Percentiles rank a stretch among this genome's conserved stretches.
Conservation (phyloP, 2,113 vertebrate species). For the Puntigrus tetrazona region DNA sequence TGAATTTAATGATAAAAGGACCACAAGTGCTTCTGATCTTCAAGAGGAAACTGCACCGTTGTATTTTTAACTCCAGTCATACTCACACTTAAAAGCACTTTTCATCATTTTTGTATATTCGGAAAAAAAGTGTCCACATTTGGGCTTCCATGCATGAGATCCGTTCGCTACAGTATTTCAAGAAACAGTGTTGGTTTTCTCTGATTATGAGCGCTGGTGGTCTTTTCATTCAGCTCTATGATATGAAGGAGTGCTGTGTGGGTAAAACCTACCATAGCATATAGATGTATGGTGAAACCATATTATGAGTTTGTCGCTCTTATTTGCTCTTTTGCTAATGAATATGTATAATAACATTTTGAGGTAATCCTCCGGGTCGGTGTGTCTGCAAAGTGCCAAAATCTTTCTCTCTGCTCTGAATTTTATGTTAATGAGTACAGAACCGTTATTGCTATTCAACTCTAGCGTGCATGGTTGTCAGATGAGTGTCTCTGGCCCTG, state of each 20-base stretch:
- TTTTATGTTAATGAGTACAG: slow-evolving; percentile 42
- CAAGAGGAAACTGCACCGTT: neutral
- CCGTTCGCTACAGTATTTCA: slow-evolving; percentile 28
- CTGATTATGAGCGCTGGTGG: slow-evolving; percentile 34
- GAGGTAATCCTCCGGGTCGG: slow-evolving; percentile 44
- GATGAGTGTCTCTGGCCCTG: slow-evolving; percentile 44
- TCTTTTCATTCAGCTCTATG: slow-evolving; percentile 43
- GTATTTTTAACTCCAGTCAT: neutral
- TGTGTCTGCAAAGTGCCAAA: slow-evolving; percentile 57
- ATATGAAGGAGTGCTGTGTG: slow-evolving; percentile 81
- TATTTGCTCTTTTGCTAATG: slow-evolving; percentile 43
- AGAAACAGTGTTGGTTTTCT: slow-evolving; percentile 31
- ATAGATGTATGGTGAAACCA: slow-evolving; percentile 60
- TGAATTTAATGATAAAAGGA: slow-evolving; percentile 41
- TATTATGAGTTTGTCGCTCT: slow-evolving; percentile 44
- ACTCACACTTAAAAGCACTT: slow-evolving; percentile 44
- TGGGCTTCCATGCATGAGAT: slow-evolving; percentile 34
- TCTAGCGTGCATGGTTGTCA: slow-evolving; percentile 44
- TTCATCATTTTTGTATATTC: slow-evolving; percentile 16
- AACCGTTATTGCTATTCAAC: slow-evolving; percentile 34
- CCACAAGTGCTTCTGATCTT: slow-evolving; percentile 38
- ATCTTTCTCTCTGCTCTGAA: slow-evolving; percentile 35
- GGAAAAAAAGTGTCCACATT: neutral
- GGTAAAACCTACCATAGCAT: slow-evolving; percentile 63
- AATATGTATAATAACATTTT: slow-evolving; percentile 44